Evolutionary conservation across 2,888 invertebrate species (phyloP), one percentile per base, ranked within the genome.

Genomic region (Coremacera marginata): DNA sequence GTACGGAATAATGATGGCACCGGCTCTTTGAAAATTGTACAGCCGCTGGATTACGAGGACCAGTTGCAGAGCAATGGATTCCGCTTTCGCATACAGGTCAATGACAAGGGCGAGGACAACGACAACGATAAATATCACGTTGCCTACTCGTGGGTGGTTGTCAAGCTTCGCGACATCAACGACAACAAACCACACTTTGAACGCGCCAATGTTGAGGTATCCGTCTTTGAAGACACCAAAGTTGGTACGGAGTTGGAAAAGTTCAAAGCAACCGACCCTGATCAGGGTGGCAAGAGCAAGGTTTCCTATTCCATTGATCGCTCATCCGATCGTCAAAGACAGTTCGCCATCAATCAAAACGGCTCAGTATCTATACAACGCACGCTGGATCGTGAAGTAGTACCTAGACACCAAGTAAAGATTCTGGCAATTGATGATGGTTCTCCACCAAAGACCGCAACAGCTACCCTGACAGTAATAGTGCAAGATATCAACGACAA

Each of bases 61-160:
- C 94, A 95, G 85, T 91, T 96, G 86, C 98, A 98, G 91, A 95
- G 97, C 90, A 96, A 96, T 90, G 98, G 98, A 77, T 98, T 98
- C 91, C 93, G 96, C 82, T 96, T 98, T 91, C 94, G 96, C 83
- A 97, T 98, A 87, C 96, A 96, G 91, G 97, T 96, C 79, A 96
- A 96, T 86, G 96, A 97, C 88, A 96, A 96, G 92, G 97, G 96
- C 37, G 97, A 97, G 90, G 96, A 97, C 87, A 96, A 96, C 87
- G 96, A 96, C 90, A 96, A 96, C 90, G 99, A 99, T 89, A 98
- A 98, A 89, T 96, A 98, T 88, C 98, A 98, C 90, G 96, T 98
- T 81, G 98, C 98, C 79, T 96, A 96, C 90, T 97, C 98, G 1
- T 97, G 96, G 95, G 97, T 98, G 77, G 95, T 95, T 80, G 96